Evolutionary conservation across 2,888 invertebrate species (phyloP).

Genomic region (Leucoptera coffeella): DNA sequence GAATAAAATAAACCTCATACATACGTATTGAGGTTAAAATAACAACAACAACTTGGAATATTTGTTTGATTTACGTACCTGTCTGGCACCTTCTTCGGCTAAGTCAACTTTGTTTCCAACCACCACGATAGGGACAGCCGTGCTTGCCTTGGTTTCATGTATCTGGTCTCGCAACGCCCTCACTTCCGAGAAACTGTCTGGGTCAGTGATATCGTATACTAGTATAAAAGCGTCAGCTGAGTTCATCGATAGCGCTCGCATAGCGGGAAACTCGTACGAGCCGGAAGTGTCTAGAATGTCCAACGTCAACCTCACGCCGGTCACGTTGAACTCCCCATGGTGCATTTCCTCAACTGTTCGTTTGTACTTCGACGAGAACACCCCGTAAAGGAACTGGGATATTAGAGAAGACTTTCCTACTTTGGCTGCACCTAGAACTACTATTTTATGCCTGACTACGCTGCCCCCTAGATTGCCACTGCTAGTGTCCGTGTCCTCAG

Average conservation of each 20-base stretch:
- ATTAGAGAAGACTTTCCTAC: slow-evolving; percentile 95
- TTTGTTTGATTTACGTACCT: slow-evolving; percentile 58
- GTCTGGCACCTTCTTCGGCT: slow-evolving; percentile 59
- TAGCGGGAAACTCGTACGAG: slow-evolving; percentile 88
- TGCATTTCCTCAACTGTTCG: slow-evolving; percentile 96
- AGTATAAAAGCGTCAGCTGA: slow-evolving; percentile 94
- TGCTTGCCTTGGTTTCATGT: slow-evolving; percentile 71
- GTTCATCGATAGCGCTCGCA: slow-evolving; percentile 90
- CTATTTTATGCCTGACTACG: slow-evolving; percentile 71
- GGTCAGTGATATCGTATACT: slow-evolving; percentile 87
- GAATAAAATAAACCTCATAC: too few species aligned
- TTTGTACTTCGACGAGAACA: slow-evolving; percentile 86
- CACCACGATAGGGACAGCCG: slow-evolving; percentile 88
- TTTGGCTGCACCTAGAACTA: slow-evolving; percentile 78
- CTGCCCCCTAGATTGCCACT: slow-evolving; percentile 41
- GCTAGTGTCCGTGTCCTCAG: slow-evolving; percentile 53
- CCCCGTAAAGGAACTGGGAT: slow-evolving; percentile 83
- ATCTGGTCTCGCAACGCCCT: slow-evolving; percentile 73
- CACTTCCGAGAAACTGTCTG: slow-evolving; percentile 75
- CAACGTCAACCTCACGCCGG: slow-evolving; percentile 71
- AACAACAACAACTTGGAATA: too few species aligned
- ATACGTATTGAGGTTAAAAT: too few species aligned
- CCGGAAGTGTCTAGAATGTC: slow-evolving; percentile 95
- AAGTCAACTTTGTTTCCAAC: slow-evolving; percentile 93
- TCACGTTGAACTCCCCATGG: slow-evolving; percentile 84